A percentile compares a stretch with the other conserved stretches of the same genome.
Conservation (phyloP, 1,140 invertebrate species). For the Hycleus cichorii region DNA sequence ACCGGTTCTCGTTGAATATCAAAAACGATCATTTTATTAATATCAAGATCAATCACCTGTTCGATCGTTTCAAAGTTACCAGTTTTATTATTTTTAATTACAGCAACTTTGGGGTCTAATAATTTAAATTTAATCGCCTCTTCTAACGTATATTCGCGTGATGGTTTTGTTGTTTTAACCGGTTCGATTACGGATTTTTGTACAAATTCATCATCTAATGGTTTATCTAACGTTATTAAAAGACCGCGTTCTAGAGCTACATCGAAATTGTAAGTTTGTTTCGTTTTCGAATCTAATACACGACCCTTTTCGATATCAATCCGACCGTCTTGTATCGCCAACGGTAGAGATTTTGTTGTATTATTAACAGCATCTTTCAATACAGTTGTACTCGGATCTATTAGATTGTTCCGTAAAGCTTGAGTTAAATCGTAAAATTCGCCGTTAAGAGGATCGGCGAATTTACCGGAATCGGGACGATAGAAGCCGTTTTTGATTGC, state of each 20-base stretch:
- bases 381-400: conserved; percentile 69
- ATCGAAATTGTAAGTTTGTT: conserved; percentile 63
- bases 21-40: conserved; percentile 53
- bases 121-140: conserved; percentile 72
- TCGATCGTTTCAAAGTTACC: conserved; percentile 65
- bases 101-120: conserved; percentile 65
- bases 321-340: conserved; percentile 72
- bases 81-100: conserved; percentile 69
- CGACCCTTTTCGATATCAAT: conserved; percentile 68
- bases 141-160: conserved; percentile 64
- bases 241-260: conserved; percentile 65
- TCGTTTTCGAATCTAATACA: conserved; percentile 70
- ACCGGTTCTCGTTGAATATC: conserved; percentile 57
- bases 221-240: conserved; percentile 63
- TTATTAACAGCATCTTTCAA: conserved; percentile 69
- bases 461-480: conserved; percentile 66
- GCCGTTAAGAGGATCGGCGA: conserved; percentile 66
- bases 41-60: conserved; percentile 67
- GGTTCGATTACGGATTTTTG: conserved; percentile 19
- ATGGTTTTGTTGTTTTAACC: conserved; percentile 44
- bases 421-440: conserved; percentile 62
- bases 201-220: conserved; percentile 46
- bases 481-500: conserved; percentile 70
- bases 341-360: conserved; percentile 60
- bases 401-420: conserved; percentile 62